These are phyloP conservation scores for Lycaena phlaeas DNA, from an alignment of 2,888 invertebrate species.

Conservation along the genomic window DNA sequence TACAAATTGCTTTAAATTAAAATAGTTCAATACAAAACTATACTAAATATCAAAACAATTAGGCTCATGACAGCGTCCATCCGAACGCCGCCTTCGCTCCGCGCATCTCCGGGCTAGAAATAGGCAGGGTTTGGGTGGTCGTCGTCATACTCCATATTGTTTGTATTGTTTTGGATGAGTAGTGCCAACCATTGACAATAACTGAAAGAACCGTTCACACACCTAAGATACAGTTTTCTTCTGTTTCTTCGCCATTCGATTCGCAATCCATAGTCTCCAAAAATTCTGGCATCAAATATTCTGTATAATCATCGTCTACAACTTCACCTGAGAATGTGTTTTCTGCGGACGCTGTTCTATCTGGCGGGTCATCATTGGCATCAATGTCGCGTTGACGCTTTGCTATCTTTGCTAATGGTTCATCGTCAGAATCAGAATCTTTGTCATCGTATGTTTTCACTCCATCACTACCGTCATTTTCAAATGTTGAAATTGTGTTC, in stretches of 20 bases:
- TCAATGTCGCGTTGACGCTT: conserved; percentile 26
- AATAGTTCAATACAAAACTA: too few species aligned
- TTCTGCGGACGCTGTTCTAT: neutral
- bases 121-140: too few species aligned
- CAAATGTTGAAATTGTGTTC: conserved; percentile 11
- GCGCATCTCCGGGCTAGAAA: too few species aligned
- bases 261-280: conserved; percentile 6
- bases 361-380: neutral
- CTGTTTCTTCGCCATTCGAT: conserved; percentile 10
- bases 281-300: conserved; percentile 8
- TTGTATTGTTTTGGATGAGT: too few species aligned
- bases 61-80: too few species aligned
- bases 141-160: too few species aligned
- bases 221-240: conserved; percentile 17
- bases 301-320: neutral
- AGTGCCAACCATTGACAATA: too few species aligned
- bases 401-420: conserved; percentile 42
- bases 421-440: conserved; percentile 39
- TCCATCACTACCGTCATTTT: neutral
- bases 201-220: conserved; percentile 8
- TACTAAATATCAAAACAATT: too few species aligned
- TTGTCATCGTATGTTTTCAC: conserved; percentile 6
- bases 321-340: neutral
- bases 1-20: too few species aligned
- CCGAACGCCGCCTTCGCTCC: too few species aligned